Evolutionary conservation across 2,113 vertebrate genomes (phyloP), one percentile per base, ranked within the genome.

Genomic region (Paradisaea rubra): DNA sequence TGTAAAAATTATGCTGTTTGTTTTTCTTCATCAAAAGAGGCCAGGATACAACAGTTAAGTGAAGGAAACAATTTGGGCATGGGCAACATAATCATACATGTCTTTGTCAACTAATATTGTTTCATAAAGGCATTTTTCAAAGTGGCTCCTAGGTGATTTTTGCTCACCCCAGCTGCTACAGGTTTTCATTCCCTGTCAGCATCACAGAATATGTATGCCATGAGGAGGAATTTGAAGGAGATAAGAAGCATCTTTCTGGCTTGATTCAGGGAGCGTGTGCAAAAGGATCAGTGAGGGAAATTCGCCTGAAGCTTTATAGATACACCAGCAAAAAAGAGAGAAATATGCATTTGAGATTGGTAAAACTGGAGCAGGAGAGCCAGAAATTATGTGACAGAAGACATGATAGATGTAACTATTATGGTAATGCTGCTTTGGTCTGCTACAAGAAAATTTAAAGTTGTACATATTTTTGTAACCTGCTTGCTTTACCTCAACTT

Each of bases 341-440:
- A 95, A 93, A 95, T 86, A 90, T 57, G 31, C 53, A 81, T 86
- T 93, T 30, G 69, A 60, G 65, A 49, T 4, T 65, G 60, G 72
- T 44, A 91, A 86, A 93, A 64, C 71, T 60, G 41, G 60, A 91
- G 88, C 6, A 8, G 21, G 60, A 66, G 41, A 95, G 41, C 15
- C 68, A 83, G 56, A 81, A 89, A 72, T 88, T 82, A 90, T 86
- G 69, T 95, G 93, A 86, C 65, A 74, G 72, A 81, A 93, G 50
- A 91, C 14, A n/a, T 71, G 91, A 96, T 93, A 82, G 64, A 89
- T 93, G 35, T 79, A 90, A 61, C 76, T 88, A 92, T 91, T 95
- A 90, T 85, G 91, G 64, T 91, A 90, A 97, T 96, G 52, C 60
- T 87, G 53, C 92, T 93, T 81, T 91, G 83, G 88, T 96, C 84